Percentiles rank a stretch among this genome's conserved stretches.
Evolutionary conservation across 1,140 invertebrate genomes (phyloP).

Genomic region (Hyposmocoma kahamanoa): DNA sequence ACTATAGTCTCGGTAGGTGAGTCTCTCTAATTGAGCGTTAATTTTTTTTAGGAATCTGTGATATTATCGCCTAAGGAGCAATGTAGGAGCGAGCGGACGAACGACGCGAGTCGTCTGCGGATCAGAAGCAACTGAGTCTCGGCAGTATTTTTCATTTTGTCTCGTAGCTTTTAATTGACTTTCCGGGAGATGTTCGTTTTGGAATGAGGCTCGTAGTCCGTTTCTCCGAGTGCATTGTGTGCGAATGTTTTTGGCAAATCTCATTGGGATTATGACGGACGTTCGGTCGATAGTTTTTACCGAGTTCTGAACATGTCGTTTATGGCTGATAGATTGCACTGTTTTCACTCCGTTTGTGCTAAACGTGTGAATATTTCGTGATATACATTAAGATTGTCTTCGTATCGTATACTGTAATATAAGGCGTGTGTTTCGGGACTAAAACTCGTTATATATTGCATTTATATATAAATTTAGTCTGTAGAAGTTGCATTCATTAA

Average conservation of each 20-base stretch:
- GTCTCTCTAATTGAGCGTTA: slow-evolving; percentile 18
- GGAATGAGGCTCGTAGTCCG: not conserved
- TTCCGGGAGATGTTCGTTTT: not conserved
- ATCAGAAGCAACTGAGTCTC: slow-evolving; percentile 9
- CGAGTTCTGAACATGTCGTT: not conserved
- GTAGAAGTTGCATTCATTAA: slow-evolving; percentile 14
- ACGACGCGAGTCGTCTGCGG: slow-evolving; percentile 10
- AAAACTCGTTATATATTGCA: slow-evolving; percentile 20
- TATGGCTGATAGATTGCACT: not conserved
- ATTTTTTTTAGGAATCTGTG: slow-evolving; percentile 61
- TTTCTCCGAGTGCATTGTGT: not conserved
- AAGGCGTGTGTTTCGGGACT: slow-evolving; percentile 14
- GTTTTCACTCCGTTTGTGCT: slow-evolving; percentile 9
- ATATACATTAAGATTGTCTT: slow-evolving; percentile 8
- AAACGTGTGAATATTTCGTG: slow-evolving; percentile 10
- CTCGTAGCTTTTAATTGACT: slow-evolving; percentile 38
- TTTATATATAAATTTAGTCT: slow-evolving; percentile 26
- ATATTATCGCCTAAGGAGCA: slow-evolving; percentile 66
- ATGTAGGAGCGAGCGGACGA: slow-evolving; percentile 14
- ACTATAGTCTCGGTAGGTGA: slow-evolving; percentile 6
- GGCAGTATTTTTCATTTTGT: slow-evolving; percentile 20
- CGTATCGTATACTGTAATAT: slow-evolving; percentile 13
- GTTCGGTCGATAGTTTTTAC: too few species aligned
- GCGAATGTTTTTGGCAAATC: not conserved
- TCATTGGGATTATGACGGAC: too few species aligned